Conservation (phyloP, 2,888 invertebrate species). For the Agrochola macilenta region DNA sequence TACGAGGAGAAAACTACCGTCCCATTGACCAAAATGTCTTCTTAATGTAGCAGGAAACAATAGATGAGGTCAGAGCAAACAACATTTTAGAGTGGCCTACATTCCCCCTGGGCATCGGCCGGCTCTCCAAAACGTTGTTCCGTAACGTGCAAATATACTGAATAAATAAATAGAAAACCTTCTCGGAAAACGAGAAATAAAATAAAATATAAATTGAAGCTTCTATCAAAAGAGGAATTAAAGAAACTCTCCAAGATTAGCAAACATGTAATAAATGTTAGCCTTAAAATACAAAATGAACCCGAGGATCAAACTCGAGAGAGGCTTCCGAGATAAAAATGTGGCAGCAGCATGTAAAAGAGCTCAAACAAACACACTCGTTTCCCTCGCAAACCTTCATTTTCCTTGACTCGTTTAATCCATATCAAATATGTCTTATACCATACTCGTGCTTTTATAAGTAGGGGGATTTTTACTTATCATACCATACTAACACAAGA, state of each 20-base stretch:
- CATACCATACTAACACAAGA: conserved; percentile 18
- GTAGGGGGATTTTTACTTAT: conserved; percentile 33
- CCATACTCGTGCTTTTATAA: conserved; percentile 41
- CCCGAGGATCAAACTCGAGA: conserved; percentile 64
- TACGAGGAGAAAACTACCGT: conserved; percentile 26
- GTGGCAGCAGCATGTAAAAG: conserved; percentile 68
- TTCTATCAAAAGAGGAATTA: conserved; percentile 38
- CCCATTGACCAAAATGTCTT: conserved; percentile 57
- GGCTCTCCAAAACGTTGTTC: conserved; percentile 51
- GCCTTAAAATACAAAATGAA: conserved; percentile 65
- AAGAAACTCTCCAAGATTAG: conserved; percentile 44
- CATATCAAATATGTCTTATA: conserved; percentile 69
- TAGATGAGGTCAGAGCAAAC: conserved; percentile 58
- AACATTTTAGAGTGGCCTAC: conserved; percentile 60
- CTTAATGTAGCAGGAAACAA: conserved; percentile 57
- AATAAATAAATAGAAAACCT: conserved; percentile 52
- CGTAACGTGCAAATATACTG: conserved; percentile 45
- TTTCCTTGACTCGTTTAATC: conserved; percentile 75
- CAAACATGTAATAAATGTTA: conserved; percentile 51
- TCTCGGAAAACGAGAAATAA: conserved; percentile 29
- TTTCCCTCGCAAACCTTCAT: conserved; percentile 68
- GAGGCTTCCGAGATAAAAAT: conserved; percentile 66
- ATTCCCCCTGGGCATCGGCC: conserved; percentile 47
- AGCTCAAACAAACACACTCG: conserved; percentile 71
- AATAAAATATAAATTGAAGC: conserved; percentile 31